Percentiles rank a stretch among this genome's conserved stretches.
phyloP scores from a whole-genome alignment of 2,888 invertebrate species.

The Mesorhabditis sp. region DNA sequence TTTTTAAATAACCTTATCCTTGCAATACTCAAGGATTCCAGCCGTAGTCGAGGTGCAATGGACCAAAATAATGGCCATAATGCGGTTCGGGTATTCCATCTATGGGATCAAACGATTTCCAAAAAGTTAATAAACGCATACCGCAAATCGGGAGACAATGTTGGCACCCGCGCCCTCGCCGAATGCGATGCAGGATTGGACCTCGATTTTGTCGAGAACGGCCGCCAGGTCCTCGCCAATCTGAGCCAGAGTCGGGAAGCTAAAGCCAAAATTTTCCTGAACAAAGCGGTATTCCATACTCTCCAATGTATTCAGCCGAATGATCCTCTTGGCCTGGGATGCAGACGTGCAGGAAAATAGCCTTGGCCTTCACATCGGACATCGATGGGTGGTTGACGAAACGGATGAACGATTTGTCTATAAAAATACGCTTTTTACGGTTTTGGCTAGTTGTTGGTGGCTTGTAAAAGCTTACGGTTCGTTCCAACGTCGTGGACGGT shows the following conservation, averaged over 20 bases:
- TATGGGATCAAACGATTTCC: conserved; percentile 41
- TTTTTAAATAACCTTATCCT: conserved; percentile 68
- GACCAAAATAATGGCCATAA: conserved; percentile 76
- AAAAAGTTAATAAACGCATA: conserved; percentile 43
- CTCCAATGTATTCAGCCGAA: conserved; percentile 62
- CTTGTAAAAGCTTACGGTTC: conserved; percentile 61
- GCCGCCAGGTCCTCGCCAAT: conserved; percentile 78
- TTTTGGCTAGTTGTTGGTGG: background rate
- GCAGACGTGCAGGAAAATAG: conserved; percentile 78
- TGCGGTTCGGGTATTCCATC: conserved; percentile 74
- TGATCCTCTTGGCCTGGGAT: conserved; percentile 82
- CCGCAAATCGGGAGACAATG: conserved; percentile 77
- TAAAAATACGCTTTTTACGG: conserved; percentile 29
- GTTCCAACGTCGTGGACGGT: conserved; percentile 83
- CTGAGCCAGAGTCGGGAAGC: conserved; percentile 77
- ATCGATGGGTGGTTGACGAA: conserved; percentile 79
- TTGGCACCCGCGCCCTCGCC: conserved; percentile 87
- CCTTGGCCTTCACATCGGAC: conserved; percentile 76
- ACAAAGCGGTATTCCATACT: conserved; percentile 20
- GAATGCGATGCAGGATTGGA: conserved; percentile 75
- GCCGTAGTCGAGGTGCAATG: conserved; percentile 83
- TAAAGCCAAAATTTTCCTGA: conserved; percentile 38
- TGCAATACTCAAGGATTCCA: conserved; percentile 79
- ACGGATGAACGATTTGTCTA: conserved; percentile 78
- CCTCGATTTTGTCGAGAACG: conserved; percentile 75